Base-by-base conservation (phyloP, 92 coral and sea anemone species). In the Anthopleura xanthogrammica region DNA sequence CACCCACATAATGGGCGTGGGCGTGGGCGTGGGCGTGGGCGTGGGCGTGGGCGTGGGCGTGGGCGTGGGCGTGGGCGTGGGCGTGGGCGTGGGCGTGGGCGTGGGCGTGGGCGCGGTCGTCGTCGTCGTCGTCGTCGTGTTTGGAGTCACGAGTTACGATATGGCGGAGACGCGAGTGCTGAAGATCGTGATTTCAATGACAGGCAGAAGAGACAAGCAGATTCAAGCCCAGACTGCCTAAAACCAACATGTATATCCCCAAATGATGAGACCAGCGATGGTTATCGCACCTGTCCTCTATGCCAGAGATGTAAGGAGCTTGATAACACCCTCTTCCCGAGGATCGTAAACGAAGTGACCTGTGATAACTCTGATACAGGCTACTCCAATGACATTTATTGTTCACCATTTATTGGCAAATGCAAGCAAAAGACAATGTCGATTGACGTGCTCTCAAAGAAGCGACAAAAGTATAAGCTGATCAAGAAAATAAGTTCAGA, bases 301-400 rank as follows among this genome's bases (percentile, higher is more conserved):
- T 82, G 85, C 85, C 85, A 82, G 14, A 14, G 72, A 52, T 36
- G 36, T 22, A 82, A 19, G 17, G 52, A 74, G 78, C 85, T 82
- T 46, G 11, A 64, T 0, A 41, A 54, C 3, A 40, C 16, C 46
- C 52, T 82, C 22, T 82, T 82, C 66, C 85, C 78, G 4, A 8
- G 39, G 4, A 72, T 50, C 48, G 20, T 82, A 1, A 82, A 82
- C 79, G 85, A 82, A 20, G 43, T 82, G 3, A 71, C 70, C 8
- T 82, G 85, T 22, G 79, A 82, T 13, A 39, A 17, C 65, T 20
- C 76, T 5, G 2, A 6, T 5, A 16, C 55, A 5, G 77, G 60
- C 3, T 17, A 16, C 16, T 46, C 77, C 19, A 16, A 19, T 39
- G 22, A 64, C 13, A 14, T 16, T 50, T 17, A 14, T 12, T 68